Evolutionary conservation across 2,888 invertebrate species (phyloP).

Genomic region (Drosophila monieri): DNA sequence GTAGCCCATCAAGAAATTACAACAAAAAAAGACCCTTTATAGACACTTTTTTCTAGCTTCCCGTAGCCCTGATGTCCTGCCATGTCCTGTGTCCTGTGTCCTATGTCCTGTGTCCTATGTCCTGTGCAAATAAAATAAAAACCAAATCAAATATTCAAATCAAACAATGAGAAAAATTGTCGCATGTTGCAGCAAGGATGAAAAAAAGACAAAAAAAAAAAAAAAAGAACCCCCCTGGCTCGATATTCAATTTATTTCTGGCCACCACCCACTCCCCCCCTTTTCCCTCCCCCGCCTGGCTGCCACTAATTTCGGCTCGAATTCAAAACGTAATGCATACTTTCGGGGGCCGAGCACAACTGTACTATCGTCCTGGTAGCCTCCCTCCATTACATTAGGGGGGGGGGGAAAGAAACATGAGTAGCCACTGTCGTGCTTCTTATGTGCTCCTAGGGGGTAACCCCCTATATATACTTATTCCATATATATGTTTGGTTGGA

Average conservation of each 20-base stretch:
- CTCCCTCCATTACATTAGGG: conserved; percentile 6
- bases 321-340: conserved; percentile 29
- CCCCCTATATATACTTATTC: conserved; percentile 17
- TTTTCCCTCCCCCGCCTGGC: conserved; percentile 7
- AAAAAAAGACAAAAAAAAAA: conserved; percentile 1
- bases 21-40: not conserved
- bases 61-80: not conserved
- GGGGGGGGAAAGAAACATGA: conserved; percentile 32
- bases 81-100: conserved; percentile 1
- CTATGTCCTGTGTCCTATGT: conserved; percentile 8
- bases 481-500: conserved; percentile 11
- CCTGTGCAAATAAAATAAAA: conserved; percentile 34
- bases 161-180: conserved; percentile 45
- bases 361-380: conserved; percentile 12
- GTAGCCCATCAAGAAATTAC: not conserved
- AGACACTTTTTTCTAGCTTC: not conserved
- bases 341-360: conserved; percentile 32
- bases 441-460: conserved; percentile 38
- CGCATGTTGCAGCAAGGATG: conserved; percentile 39
- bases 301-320: not conserved
- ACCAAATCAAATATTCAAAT: conserved; percentile 43
- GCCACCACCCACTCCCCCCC: not conserved
- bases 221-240: not conserved
- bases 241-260: conserved; percentile 44
- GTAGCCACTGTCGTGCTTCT: conserved; percentile 68